Base-by-base conservation (phyloP, 1,140 invertebrate genomes). In the Drosophila micromelanica region DNA sequence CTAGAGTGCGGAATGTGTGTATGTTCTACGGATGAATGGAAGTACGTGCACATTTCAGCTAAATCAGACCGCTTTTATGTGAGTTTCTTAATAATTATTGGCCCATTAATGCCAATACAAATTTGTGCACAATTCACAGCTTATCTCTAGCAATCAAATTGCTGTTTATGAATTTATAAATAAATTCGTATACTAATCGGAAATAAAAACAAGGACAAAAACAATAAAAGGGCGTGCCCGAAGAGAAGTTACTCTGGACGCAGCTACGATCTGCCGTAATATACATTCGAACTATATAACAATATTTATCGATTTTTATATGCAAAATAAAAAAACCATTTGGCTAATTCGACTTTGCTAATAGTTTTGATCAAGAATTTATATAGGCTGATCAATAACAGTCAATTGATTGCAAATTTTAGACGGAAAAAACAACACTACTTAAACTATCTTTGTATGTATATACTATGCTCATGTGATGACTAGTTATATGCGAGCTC, bases 101-200 rank as follows among this genome's bases (percentile, higher is more conserved):
- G 27, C n/a, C 8, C 32, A 59, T 49, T 65, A 43, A 17, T 54
- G 55, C 60, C 72, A 65, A 64, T 69, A 37, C 40, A 57, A 68
- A 59, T 60, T 74, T 57, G 48, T 32, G 38, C 51, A 55, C 12
- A 27, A 46, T 71, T 80, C 51, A 49, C 9, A 27, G 59, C 77
- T 80, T 80, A 79, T 79, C 49, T 45, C 35, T 13, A 7, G 42
- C 7, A n/a, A 23, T 13, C 8, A 61, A 75, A 15, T 27, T 13
- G n/a, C 12, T 13, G 1, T 23, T 52, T 43, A 42, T 17, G 32
- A 64, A 77, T 59, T 54, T 65, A 56, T 40, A 45, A 74, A 60
- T 79, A 79, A 68, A 48, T 6, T 5, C 35, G 52, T 15, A 20
- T 13, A 51, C 12, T 9, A 42, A 37, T 9, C 43, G 15, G 35